Base-by-base conservation (phyloP, 2,888 invertebrate genomes). In the Brachylomia viminalis region DNA sequence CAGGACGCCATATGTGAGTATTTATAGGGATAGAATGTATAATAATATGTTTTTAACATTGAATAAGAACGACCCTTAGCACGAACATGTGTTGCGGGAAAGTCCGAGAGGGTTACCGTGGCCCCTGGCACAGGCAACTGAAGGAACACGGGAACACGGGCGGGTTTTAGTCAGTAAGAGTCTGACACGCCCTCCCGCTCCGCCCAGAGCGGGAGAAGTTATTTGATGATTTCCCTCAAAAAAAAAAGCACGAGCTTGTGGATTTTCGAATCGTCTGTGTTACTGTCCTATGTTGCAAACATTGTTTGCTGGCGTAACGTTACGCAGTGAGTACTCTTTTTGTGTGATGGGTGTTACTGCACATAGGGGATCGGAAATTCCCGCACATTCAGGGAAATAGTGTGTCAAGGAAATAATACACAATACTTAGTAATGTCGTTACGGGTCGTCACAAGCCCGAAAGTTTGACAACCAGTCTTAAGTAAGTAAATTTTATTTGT, bases 1-100 rank as follows among this genome's bases (percentile, higher is more conserved):
- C 72, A 38, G 68, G 66, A 62, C 20, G 62, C 65, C 82, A 75
- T 83, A 49, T 79, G 87, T 52, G 23, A n/a, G 52, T 75, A 54
- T 20, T 49, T 61, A 58, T 59, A 59, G 30, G 56, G 27, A 42
- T 64, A 30, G 0, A 58, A 62, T 62, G 15, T 65, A 58, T 23
- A 30, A 61, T 15, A 70, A 56, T 15, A 45, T 10, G 27, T 58
- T 47, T 77, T 65, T 69, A 54, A 59, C 27, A 27, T 1, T 65
- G n/a, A 17, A 52, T 20, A 58, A 52, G 10, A 62, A 75, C 27
- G 11, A 17, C 8, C 17, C 23, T 33, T 23, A 17, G 20, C 23
- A 42, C 38, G 8, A 54, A 61, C 17, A 52, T n/a, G 23, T n/a
- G n/a, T n/a, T n/a, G n/a, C n/a, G n/a, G n/a, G n/a, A n/a, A n/a